Percentiles rank a stretch among this genome's conserved stretches.
These are phyloP conservation scores for Vireo altiloquus DNA, from an alignment of 2,113 vertebrate species.

Conservation along the genomic window DNA sequence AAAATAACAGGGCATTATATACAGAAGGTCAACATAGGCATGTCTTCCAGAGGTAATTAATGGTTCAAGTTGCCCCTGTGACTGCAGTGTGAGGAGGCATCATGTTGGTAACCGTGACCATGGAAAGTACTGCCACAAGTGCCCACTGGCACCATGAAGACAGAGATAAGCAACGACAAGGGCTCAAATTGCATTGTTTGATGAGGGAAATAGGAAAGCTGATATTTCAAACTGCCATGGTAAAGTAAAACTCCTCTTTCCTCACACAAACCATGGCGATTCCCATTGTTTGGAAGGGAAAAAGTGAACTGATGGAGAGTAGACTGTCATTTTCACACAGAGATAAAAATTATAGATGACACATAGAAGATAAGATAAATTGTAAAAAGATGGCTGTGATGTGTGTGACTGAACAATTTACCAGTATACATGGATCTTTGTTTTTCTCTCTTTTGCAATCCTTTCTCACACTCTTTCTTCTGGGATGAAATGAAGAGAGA, in stretches of 20 bases:
- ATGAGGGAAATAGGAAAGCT: background rate
- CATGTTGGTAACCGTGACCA: background rate
- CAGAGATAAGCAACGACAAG: background rate
- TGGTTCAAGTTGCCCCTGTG: background rate
- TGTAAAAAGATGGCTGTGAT: background rate
- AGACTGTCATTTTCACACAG: background rate
- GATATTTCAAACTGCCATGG: background rate
- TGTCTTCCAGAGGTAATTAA: background rate
- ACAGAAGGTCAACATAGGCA: background rate
- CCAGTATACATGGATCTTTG: background rate
- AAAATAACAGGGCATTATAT: background rate
- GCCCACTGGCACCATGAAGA: background rate
- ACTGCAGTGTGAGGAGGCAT: background rate
- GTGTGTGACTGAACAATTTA: background rate
- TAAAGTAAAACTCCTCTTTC: background rate
- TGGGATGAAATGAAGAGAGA: slow-evolving; percentile 77
- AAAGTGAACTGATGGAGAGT: background rate
- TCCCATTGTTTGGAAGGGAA: background rate
- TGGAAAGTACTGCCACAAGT: background rate
- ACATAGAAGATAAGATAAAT: background rate
- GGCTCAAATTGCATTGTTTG: background rate
- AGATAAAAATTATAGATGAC: background rate
- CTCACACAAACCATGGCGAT: background rate
- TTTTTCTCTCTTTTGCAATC: slow-evolving; percentile 36
- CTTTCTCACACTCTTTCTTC: slow-evolving; percentile 14